Conservation (phyloP, 2,888 invertebrate genomes). For the Mellilla xanthometata region DNA sequence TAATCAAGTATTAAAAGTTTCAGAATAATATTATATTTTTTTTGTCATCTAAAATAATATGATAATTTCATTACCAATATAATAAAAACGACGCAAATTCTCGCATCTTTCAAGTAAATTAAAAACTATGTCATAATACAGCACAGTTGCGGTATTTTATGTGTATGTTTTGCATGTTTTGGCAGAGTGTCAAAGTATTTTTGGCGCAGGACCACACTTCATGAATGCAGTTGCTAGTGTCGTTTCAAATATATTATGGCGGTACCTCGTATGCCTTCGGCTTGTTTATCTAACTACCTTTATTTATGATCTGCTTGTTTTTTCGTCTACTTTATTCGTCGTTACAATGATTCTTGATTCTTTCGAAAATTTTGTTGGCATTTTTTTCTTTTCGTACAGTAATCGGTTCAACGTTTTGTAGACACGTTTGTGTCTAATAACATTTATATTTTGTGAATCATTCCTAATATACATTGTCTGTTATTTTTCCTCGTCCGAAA, state of each 20-base stretch:
- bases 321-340: not conserved
- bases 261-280: constrained; percentile 20
- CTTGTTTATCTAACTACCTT: constrained; percentile 17
- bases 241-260: constrained; percentile 39
- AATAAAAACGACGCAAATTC: constrained; percentile 1
- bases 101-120: constrained; percentile 33
- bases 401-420: too few relatives aligned
- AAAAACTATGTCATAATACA: constrained; percentile 45
- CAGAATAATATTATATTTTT: too few relatives aligned
- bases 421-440: too few relatives aligned
- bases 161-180: constrained; percentile 64
- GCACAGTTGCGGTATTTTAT: constrained; percentile 49
- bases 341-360: not conserved
- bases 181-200: constrained; percentile 77
- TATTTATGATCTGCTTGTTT: constrained; percentile 7
- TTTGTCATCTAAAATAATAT: too few relatives aligned
- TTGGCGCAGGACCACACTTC: constrained; percentile 70
- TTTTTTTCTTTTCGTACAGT: too few relatives aligned
- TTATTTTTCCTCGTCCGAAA: constrained; percentile 22
- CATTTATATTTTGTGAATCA: too few relatives aligned
- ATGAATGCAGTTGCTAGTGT: constrained; percentile 67
- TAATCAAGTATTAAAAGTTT: too few relatives aligned
- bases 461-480: too few relatives aligned
- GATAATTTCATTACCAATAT: too few relatives aligned
- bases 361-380: too few relatives aligned